A percentile compares a stretch with the other conserved stretches of the same genome.
These are phyloP conservation scores for Coenonympha glycerion DNA, from an alignment of 2,888 invertebrate genomes.

Conservation along the genomic window DNA sequence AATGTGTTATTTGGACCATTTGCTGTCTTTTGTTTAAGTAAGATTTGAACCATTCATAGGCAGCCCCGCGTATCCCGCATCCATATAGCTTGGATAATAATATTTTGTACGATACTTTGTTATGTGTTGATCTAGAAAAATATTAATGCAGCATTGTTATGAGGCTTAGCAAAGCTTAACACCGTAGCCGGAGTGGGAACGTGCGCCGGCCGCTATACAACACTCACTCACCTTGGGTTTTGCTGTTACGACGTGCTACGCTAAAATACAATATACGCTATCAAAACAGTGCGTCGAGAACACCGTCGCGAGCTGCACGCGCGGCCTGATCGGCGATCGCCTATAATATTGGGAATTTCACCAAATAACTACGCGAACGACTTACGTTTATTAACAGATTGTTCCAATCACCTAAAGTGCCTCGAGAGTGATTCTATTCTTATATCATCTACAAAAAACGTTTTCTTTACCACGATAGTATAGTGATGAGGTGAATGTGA, in stretches of 20 bases:
- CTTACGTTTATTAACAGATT: background rate
- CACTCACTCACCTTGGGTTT: conserved; percentile 64
- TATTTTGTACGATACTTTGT: background rate
- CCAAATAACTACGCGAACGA: conserved; percentile 11
- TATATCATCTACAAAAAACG: conserved; percentile 1
- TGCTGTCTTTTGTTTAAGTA: too few species aligned
- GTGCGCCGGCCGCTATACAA: conserved; percentile 43
- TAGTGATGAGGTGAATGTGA: conserved; percentile 5
- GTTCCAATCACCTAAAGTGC: conserved; percentile 9
- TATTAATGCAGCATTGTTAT: background rate
- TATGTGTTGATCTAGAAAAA: background rate
- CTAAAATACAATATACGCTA: conserved; percentile 68
- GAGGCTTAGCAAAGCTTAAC: background rate
- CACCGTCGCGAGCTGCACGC: conserved; percentile 49
- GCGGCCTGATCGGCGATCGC: conserved; percentile 22
- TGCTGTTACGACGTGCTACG: conserved; percentile 52
- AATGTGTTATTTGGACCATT: too few species aligned
- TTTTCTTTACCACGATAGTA: background rate
- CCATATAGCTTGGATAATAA: too few species aligned
- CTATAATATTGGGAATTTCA: background rate
- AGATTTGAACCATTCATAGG: too few species aligned
- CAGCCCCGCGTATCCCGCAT: too few species aligned
- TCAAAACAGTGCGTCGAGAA: conserved; percentile 68
- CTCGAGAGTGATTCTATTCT: conserved; percentile 7
- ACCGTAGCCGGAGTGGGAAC: conserved; percentile 28